Evolutionary conservation across 2,797 vertebrate species (phyloP), one percentile per base, ranked within the genome.

Genomic region (Rhynchotus rufescens): DNA sequence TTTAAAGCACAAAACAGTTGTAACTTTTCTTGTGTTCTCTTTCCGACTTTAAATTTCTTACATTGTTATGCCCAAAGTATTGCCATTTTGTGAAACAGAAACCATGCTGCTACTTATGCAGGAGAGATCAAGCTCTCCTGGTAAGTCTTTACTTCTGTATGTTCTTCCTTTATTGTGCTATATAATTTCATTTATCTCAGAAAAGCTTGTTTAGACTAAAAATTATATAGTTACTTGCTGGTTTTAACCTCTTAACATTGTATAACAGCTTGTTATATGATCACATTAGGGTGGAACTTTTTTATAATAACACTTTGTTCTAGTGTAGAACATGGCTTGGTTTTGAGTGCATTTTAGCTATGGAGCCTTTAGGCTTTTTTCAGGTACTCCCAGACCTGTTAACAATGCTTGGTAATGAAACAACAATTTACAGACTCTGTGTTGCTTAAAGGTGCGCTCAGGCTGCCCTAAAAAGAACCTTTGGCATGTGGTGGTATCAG

Each of bases 391-490:
- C 64, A 60, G 66, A 75, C 67, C 25, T 80, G 82, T 34, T 84
- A 49, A 80, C 40, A 89, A 52, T 12, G 36, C 26, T 79, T 3
- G 44, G 59, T 61, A 92, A 76, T 69, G 56, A 91, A 88, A 91
- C 92, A 84, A 86, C 30, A 32, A 54, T 82, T 95, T 96, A 81
- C 9, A 16, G 52, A 62, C 12, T 42, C 81, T 32, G 36, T 73
- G 69, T 51, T 76, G 54, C 52, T 85, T 45, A 60, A 51, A 73
- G 59, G 71, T 78, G 60, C 26, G 30, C 85, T 89, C 52, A 73
- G 80, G 60, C 52, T 49, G 36, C 32, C 52, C 44, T 44, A 51
- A 82, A 91, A 88, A 26, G 40, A 91, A 19, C 44, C 86, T 56
- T 47, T 30, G 17, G 25, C 10, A 23, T 9, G 40, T 40, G 30